phyloP scores from a whole-genome alignment of 2,888 invertebrate species.

The Liopterus haemorrhoidalis region DNA sequence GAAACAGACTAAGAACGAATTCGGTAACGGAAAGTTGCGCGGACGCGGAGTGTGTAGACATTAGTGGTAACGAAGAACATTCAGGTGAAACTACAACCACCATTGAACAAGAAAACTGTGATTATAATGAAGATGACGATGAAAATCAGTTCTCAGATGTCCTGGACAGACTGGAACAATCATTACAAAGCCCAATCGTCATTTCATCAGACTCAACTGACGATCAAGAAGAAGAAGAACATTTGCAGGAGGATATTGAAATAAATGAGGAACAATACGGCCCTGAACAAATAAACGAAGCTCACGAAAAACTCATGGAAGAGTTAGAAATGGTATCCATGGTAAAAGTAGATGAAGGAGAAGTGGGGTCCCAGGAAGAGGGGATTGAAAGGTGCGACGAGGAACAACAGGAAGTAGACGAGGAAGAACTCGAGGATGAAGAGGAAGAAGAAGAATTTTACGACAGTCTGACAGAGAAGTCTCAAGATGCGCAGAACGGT shows the following conservation, averaged over 20 bases:
- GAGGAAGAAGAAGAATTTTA: slow-evolving; percentile 18
- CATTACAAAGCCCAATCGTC: slow-evolving; percentile 48
- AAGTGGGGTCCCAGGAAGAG: no score
- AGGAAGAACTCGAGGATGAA: slow-evolving; percentile 22
- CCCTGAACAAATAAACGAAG: neutral
- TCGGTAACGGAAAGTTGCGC: slow-evolving; percentile 19
- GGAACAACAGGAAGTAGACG: slow-evolving; percentile 18
- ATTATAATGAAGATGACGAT: slow-evolving; percentile 44
- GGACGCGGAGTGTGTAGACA: slow-evolving; percentile 10
- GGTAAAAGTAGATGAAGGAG: no score
- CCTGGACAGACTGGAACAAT: slow-evolving; percentile 57
- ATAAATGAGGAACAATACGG: neutral
- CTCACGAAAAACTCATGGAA: no score
- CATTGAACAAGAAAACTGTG: slow-evolving; percentile 36
- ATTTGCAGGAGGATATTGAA: slow-evolving; percentile 1
- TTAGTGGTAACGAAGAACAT: slow-evolving; percentile 6
- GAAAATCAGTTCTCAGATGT: slow-evolving; percentile 52
- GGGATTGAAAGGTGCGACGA: neutral
- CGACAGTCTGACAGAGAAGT: neutral
- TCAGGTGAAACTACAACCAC: slow-evolving; percentile 4
- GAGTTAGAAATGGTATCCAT: no score
- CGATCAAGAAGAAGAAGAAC: neutral
- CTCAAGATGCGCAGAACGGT: slow-evolving; percentile 4
- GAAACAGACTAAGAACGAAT: slow-evolving; percentile 19
- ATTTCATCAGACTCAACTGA: slow-evolving; percentile 16